A percentile compares a stretch with the other conserved stretches of the same genome.
Evolutionary conservation across 2,888 invertebrate genomes (phyloP).

Genomic region (Lacanobia oleracea): DNA sequence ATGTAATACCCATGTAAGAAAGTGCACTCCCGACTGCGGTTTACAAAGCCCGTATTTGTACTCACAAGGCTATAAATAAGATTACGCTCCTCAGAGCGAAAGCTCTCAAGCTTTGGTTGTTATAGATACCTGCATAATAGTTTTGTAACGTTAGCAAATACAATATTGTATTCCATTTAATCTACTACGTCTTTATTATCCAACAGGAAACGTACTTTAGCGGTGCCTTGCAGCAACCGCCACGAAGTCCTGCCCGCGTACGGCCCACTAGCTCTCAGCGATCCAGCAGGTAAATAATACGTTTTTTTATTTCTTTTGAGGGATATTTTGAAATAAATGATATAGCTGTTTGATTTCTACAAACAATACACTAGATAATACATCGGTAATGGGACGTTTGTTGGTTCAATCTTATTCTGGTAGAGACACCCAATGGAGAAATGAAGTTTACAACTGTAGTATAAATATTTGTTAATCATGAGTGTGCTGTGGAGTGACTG

Average conservation of each 20-base stretch:
- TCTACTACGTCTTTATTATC: conserved; percentile 22
- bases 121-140: neutral
- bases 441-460: neutral
- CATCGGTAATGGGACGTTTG: neutral
- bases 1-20: neutral
- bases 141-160: neutral
- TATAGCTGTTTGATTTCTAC: neutral
- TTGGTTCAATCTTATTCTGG: neutral
- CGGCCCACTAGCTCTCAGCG: conserved; percentile 93
- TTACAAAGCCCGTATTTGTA: neutral
- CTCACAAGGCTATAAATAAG: neutral
- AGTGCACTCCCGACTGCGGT: neutral
- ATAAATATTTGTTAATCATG: no score
- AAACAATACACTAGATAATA: neutral
- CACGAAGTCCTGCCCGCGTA: conserved; percentile 95
- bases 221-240: conserved; percentile 93
- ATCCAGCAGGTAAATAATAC: conserved; percentile 92
- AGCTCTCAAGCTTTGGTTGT: neutral
- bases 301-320: no score
- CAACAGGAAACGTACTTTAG: conserved; percentile 97
- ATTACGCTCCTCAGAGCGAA: no score
- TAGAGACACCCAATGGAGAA: neutral
- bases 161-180: neutral
- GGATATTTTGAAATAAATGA: neutral
- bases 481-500: no score